Base-by-base conservation (phyloP, 2,113 vertebrate genomes). In the Aspidoscelis tigris region DNA sequence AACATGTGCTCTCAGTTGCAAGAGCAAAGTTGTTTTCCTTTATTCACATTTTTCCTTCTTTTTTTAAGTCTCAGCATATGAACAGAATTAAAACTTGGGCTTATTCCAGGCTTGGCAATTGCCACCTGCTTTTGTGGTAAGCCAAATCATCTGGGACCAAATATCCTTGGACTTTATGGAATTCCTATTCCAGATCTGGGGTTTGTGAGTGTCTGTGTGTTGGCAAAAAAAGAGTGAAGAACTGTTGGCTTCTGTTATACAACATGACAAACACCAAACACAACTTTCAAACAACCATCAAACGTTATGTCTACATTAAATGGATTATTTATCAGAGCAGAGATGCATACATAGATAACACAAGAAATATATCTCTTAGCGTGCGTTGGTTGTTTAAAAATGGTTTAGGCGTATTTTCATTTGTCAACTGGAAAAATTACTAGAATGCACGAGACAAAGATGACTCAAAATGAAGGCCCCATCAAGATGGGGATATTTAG, bases 361-460 rank as follows among this genome's bases (percentile, higher is more conserved):
- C 5, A 41, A 0, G 74, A 41, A 16, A 18, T 64, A 22, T 87
- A 85, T 85, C 64, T 58, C 33, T 33, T 43, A 86, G 2, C 72
- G 58, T 74, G 14, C 8, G 0, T 86, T 80, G 39, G 11, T 68
- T 2, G 82, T 88, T 82, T 64, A 86, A 64, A 12, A 0, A 84
- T 83, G 87, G 82, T n/a, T 4, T 4, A 0, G 55, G 72, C 74
- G 65, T 84, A 11, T 76, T 55, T 86, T 43, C 69, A 55, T 2
- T 26, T 81, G 41, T 85, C 50, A 81, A 61, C 8, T 8, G 79
- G 50, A 88, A 12, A 61, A 18, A 61, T 61, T 61, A 61, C 71
- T 7, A 1, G 26, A 20, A 2, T 92, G 87, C 75, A 86, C 1
- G 3, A 82, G 44, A 41, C 78, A 43, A 76, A 90, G 43, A 81